phyloP scores from a whole-genome alignment of 1,140 invertebrate genomes.

The Bombus breviceps region DNA sequence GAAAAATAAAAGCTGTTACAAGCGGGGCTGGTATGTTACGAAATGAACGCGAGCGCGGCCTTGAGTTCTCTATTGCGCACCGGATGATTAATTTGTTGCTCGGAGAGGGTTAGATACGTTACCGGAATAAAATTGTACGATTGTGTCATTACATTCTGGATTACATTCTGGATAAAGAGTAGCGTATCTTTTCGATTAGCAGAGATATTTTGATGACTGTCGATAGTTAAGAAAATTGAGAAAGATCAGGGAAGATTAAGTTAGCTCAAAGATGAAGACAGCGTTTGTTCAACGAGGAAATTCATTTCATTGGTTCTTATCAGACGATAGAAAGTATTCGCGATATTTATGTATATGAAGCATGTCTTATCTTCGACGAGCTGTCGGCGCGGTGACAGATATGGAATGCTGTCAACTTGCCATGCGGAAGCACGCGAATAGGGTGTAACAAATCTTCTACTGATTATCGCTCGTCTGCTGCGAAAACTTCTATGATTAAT shows the following conservation, averaged over 20 bases:
- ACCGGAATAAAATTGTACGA: not conserved
- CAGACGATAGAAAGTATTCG: not conserved
- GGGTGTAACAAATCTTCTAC: conserved; percentile 27
- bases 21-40: not conserved
- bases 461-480: not conserved
- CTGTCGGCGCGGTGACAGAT: conserved; percentile 41
- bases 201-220: not conserved
- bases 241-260: not conserved
- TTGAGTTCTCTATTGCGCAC: not conserved
- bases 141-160: no score
- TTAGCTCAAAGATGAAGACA: not conserved
- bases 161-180: not conserved
- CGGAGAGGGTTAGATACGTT: not conserved
- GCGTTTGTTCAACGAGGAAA: not conserved
- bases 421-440: conserved; percentile 31
- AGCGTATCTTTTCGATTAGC: not conserved
- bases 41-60: not conserved
- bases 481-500: conserved; percentile 3
- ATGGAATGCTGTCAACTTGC: conserved; percentile 54
- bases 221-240: not conserved
- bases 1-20: conserved; percentile 9
- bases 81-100: no score
- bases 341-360: not conserved
- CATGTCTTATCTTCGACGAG: not conserved
- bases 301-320: not conserved